Conservation (phyloP, 2,797 vertebrate species). For the Takifugu rubripes region DNA sequence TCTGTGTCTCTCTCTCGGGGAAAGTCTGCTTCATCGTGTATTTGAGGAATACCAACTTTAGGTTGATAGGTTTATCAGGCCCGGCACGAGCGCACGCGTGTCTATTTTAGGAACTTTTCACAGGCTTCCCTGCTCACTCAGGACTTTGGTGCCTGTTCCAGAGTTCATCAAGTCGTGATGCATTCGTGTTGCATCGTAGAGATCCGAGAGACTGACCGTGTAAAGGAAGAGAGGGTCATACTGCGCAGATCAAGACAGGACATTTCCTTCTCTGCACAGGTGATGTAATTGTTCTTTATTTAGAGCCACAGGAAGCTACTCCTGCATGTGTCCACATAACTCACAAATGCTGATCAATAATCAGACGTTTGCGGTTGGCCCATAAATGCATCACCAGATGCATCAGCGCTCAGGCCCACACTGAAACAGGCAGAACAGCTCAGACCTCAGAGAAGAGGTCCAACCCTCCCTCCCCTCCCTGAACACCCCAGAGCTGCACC, state of each 20-base stretch:
- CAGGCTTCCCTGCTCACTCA: slow-evolving; percentile 42
- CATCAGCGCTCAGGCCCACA: slow-evolving; percentile 1
- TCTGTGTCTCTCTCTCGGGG: slow-evolving; percentile 38
- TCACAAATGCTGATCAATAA: too few species aligned
- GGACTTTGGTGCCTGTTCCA: slow-evolving; percentile 33
- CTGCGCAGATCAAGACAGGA: too few species aligned
- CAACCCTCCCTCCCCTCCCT: background rate
- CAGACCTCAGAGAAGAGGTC: slow-evolving; percentile 10
- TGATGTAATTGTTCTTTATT: too few species aligned
- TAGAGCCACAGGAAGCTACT: too few species aligned
- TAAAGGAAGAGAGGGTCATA: too few species aligned
- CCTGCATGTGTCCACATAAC: too few species aligned
- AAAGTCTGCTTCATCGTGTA: slow-evolving; percentile 53
- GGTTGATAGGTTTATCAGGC: slow-evolving; percentile 52
- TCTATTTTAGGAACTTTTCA: slow-evolving; percentile 40
- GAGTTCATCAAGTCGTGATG: slow-evolving; percentile 16
- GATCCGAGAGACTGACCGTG: too few species aligned
- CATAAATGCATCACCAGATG: slow-evolving; percentile 6
- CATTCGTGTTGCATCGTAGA: too few species aligned
- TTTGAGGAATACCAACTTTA: slow-evolving; percentile 64
- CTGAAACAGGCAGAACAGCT: slow-evolving; percentile 5
- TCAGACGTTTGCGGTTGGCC: slow-evolving; percentile 5
- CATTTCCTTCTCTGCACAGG: too few species aligned
- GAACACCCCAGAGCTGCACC: slow-evolving; percentile 13
- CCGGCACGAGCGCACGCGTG: slow-evolving; percentile 19